Conservation (phyloP, 2,113 vertebrate genomes). For the Hippotragus niger region DNA sequence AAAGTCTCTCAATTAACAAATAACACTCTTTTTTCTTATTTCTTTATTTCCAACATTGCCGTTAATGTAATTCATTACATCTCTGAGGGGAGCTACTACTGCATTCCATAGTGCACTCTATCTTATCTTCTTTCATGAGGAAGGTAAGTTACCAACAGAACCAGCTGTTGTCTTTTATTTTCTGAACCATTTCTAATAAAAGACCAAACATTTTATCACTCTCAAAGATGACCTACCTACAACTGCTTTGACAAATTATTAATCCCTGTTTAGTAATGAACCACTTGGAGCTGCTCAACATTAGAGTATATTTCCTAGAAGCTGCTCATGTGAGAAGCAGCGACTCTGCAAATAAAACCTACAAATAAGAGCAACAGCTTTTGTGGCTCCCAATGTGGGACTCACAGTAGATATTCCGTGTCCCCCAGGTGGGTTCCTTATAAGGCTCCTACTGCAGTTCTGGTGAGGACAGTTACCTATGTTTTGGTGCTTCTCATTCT, state of each 20-base stretch:
- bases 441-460: fast-evolving
- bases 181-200: not conserved
- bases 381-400: fast-evolving
- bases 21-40: not conserved
- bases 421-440: fast-evolving
- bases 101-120: not conserved
- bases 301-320: not conserved
- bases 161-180: not conserved
- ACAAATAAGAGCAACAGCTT: not conserved
- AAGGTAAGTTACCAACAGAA: not conserved
- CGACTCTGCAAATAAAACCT: not conserved
- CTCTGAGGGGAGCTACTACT: not conserved
- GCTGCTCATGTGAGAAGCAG: not conserved
- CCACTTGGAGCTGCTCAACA: not conserved
- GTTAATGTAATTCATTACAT: not conserved
- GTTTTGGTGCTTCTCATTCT: not conserved
- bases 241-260: not conserved
- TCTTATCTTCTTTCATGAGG: not conserved
- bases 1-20: not conserved
- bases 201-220: not conserved
- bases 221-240: not conserved
- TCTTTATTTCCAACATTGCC: not conserved
- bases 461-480: not conserved
- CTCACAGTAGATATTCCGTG: fast-evolving
- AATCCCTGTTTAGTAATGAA: not conserved